These are phyloP conservation scores for Pachycephus smyrnensis DNA, from an alignment of 2,888 invertebrate species.

Conservation along the genomic window DNA sequence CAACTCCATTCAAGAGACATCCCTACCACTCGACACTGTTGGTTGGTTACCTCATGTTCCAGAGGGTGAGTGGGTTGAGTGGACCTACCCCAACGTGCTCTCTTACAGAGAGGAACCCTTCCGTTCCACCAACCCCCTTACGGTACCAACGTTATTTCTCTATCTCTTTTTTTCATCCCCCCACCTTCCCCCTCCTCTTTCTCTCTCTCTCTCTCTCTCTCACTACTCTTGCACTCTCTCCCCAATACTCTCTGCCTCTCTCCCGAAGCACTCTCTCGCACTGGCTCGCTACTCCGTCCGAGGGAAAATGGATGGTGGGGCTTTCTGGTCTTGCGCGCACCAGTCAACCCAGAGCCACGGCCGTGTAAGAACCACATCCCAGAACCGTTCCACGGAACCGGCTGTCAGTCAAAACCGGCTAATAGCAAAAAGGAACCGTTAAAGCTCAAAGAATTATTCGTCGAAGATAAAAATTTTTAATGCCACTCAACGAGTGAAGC, in stretches of 20 bases:
- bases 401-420: constrained; percentile 10
- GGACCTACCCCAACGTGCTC: constrained; percentile 32
- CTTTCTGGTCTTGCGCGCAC: constrained; percentile 62
- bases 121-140: constrained; percentile 18
- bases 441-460: not conserved
- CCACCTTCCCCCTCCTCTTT: constrained; percentile 7
- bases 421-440: not conserved
- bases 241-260: constrained; percentile 23
- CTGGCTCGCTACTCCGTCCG: constrained; percentile 24
- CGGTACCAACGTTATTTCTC: constrained; percentile 14
- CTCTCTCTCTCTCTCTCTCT: constrained; percentile 24
- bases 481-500: not conserved
- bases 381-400: constrained; percentile 20
- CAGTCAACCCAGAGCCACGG: constrained; percentile 66
- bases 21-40: constrained; percentile 11
- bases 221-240: constrained; percentile 19
- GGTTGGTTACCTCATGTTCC: not conserved
- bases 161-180: constrained; percentile 30
- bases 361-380: constrained; percentile 59
- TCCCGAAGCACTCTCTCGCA: constrained; percentile 25
- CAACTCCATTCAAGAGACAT: constrained; percentile 37
- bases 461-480: not conserved
- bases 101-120: constrained; percentile 17
- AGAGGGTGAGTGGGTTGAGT: constrained; percentile 11
- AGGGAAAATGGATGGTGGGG: constrained; percentile 61